Evolutionary conservation across 2,113 vertebrate genomes (phyloP).

Genomic region (Macrotus californicus): DNA sequence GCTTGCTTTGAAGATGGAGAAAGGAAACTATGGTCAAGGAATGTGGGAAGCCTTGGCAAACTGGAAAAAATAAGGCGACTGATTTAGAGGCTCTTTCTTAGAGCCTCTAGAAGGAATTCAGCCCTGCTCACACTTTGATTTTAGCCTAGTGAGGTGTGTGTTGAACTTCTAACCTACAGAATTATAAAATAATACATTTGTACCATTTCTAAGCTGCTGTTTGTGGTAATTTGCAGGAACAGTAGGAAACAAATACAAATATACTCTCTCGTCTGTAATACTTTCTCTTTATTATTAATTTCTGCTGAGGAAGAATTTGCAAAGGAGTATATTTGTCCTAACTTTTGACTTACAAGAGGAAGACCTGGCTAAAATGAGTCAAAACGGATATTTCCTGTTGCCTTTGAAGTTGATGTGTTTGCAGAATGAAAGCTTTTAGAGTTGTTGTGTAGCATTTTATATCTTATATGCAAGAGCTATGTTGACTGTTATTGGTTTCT

Average conservation of each 20-base stretch:
- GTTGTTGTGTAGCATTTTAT: neutral
- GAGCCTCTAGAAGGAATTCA: neutral
- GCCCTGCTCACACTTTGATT: neutral
- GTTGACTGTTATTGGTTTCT: neutral
- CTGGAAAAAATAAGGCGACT: neutral
- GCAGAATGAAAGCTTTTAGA: slow-evolving; percentile 4
- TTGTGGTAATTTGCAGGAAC: neutral
- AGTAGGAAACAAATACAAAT: slow-evolving; percentile 27
- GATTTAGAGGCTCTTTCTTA: neutral
- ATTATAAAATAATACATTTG: neutral
- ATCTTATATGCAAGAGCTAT: neutral
- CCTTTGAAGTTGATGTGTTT: neutral
- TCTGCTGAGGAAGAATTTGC: neutral
- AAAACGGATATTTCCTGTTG: neutral
- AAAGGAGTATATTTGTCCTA: neutral
- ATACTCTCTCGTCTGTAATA: neutral
- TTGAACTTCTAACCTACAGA: neutral
- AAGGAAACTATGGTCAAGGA: neutral
- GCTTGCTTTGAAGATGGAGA: neutral
- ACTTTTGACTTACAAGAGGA: neutral
- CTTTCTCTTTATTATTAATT: neutral
- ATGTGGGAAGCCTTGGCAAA: neutral
- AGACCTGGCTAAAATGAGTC: neutral
- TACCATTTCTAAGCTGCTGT: neutral
- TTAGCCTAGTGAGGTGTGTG: neutral